These are phyloP conservation scores for Eremobia ochroleuca DNA, from an alignment of 2,888 invertebrate species.

Conservation along the genomic window DNA sequence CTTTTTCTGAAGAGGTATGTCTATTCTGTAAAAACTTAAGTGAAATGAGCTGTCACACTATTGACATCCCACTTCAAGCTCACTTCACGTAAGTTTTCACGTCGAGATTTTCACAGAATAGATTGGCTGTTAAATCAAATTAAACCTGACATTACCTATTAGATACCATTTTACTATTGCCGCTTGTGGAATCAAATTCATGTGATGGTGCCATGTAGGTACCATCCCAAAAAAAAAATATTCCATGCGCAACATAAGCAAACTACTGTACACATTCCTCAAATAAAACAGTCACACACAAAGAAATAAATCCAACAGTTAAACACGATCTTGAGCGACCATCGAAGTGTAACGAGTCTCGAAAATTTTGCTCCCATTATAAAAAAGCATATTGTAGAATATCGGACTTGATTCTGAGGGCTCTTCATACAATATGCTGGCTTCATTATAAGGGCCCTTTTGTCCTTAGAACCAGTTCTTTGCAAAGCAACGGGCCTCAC, in stretches of 20 bases:
- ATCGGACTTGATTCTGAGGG: constrained; percentile 85
- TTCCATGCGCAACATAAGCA: neutral
- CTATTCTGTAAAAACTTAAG: neutral
- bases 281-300: constrained; percentile 48
- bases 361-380: constrained; percentile 79
- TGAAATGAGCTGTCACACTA: neutral
- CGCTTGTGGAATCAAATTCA: neutral
- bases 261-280: constrained; percentile 24
- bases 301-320: constrained; percentile 64
- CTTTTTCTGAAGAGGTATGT: neutral
- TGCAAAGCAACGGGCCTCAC: constrained; percentile 79
- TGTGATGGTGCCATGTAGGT: neutral
- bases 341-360: constrained; percentile 72
- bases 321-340: constrained; percentile 65
- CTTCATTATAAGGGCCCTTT: constrained; percentile 90
- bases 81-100: neutral
- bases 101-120: neutral
- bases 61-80: neutral
- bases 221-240: neutral
- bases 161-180: neutral
- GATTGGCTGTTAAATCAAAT: neutral
- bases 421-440: constrained; percentile 89
- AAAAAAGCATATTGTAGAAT: constrained; percentile 87
- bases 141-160: neutral
- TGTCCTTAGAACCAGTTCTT: constrained; percentile 90